These are phyloP conservation scores for Syrphus vitripennis DNA, from an alignment of 2,888 invertebrate species.

Conservation along the genomic window DNA sequence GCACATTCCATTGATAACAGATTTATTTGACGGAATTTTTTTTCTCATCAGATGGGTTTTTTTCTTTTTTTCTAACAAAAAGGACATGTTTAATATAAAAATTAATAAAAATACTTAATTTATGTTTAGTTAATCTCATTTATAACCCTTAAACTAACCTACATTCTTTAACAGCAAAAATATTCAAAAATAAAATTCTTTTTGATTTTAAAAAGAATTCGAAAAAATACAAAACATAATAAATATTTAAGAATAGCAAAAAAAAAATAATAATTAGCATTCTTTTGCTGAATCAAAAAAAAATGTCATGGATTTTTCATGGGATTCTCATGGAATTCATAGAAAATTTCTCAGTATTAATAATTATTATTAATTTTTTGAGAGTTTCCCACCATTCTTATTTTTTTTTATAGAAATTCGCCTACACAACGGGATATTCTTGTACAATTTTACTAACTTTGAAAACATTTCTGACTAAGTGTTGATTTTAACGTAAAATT, in stretches of 20 bases:
- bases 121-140: not conserved
- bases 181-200: constrained; percentile 28
- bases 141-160: not conserved
- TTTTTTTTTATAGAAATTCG: too few species aligned
- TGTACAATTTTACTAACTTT: not conserved
- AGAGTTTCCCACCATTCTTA: not conserved
- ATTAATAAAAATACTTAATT: not conserved
- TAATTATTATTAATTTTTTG: not conserved
- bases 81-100: not conserved
- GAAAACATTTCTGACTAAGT: constrained; percentile 55
- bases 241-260: not conserved
- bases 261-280: constrained; percentile 1
- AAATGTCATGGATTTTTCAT: constrained; percentile 48
- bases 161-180: constrained; percentile 11
- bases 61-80: not conserved
- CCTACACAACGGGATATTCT: constrained; percentile 24
- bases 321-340: constrained; percentile 42
- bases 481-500: constrained; percentile 27
- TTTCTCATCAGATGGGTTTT: not conserved
- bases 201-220: constrained; percentile 41
- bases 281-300: not conserved
- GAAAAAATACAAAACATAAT: not conserved
- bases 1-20: constrained; percentile 13
- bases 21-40: not conserved
- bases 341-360: constrained; percentile 48